Evolutionary conservation across 2,113 vertebrate species (phyloP).

Genomic region (Dolichallabes microphthalmus): DNA sequence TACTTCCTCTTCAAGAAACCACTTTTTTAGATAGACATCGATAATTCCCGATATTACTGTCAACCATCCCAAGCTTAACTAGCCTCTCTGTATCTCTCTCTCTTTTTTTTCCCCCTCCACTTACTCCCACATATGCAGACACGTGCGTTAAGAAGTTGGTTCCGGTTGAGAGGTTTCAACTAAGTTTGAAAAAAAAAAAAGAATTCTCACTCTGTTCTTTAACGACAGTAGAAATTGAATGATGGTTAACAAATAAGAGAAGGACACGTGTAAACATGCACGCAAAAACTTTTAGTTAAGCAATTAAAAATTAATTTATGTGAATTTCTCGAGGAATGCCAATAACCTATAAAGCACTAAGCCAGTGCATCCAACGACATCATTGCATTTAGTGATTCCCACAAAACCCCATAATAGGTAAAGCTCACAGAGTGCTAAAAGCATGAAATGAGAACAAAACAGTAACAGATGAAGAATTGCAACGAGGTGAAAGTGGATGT

Average conservation of each 20-base stretch:
- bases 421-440: not conserved
- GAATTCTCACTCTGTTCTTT: not conserved
- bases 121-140: too few relatives aligned
- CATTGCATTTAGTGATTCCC: too few relatives aligned
- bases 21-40: not conserved
- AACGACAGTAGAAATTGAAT: not conserved
- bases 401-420: too few relatives aligned
- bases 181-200: too few relatives aligned
- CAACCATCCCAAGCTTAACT: not conserved
- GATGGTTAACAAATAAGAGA: not conserved
- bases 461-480: not conserved
- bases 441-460: not conserved
- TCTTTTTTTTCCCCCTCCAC: too few relatives aligned
- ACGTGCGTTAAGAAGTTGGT: slow-evolving; percentile 23
- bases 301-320: too few relatives aligned
- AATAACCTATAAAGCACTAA: not conserved
- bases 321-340: not conserved
- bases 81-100: too few relatives aligned
- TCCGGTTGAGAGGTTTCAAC: too few relatives aligned
- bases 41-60: not conserved
- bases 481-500: not conserved
- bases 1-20: not conserved
- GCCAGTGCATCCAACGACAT: not conserved
- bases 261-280: not conserved
- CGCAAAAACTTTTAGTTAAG: too few relatives aligned